These are phyloP conservation scores for Melanaphis sacchari DNA, from an alignment of 1,140 invertebrate species.

Conservation along the genomic window DNA sequence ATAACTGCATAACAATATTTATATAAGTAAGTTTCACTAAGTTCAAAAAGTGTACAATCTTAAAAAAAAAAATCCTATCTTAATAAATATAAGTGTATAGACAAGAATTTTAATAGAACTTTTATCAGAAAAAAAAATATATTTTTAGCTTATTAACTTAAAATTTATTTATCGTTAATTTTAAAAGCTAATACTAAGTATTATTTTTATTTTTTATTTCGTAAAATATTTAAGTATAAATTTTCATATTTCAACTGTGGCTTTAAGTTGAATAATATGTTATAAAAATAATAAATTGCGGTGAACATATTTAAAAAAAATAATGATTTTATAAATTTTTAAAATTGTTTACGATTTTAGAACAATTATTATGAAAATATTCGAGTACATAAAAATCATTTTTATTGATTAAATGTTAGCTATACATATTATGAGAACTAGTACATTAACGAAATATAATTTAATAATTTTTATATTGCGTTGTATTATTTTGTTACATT, in stretches of 20 bases:
- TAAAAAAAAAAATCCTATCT: background rate
- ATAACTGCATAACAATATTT: background rate
- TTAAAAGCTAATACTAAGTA: background rate
- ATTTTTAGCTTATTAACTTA: background rate
- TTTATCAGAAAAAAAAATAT: background rate
- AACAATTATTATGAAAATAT: too few relatives aligned
- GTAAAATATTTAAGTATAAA: background rate
- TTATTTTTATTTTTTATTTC: background rate
- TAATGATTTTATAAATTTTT: too few relatives aligned
- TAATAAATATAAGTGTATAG: background rate
- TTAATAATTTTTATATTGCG: background rate
- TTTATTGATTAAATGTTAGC: background rate
- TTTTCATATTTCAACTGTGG: background rate
- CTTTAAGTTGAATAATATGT: background rate
- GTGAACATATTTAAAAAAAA: background rate
- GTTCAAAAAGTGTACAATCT: background rate
- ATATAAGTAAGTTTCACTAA: background rate
- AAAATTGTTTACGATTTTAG: too few relatives aligned
- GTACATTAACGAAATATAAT: background rate
- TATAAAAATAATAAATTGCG: background rate
- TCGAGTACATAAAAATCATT: too few relatives aligned
- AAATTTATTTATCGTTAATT: background rate
- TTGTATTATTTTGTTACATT: background rate
- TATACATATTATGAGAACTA: background rate
- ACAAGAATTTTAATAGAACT: background rate